Evolutionary conservation across 2,888 invertebrate species (phyloP).

Genomic region (Andrena chrysosceles): DNA sequence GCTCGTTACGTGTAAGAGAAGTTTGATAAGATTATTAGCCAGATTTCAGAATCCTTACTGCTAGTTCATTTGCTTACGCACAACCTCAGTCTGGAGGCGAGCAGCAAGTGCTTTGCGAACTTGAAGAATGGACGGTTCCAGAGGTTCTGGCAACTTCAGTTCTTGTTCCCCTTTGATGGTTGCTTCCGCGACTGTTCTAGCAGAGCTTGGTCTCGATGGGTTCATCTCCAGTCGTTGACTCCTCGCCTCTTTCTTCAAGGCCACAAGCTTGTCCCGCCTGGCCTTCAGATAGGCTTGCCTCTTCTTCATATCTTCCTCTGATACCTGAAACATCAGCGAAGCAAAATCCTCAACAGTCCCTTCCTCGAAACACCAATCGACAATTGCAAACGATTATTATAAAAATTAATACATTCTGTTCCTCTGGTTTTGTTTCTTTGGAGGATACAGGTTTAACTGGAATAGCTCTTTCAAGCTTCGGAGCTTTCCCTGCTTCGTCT

Average conservation of each 20-base stretch:
- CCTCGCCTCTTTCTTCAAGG: constrained; percentile 94
- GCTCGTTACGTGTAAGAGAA: not conserved
- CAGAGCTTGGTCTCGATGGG: constrained; percentile 82
- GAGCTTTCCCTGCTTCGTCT: constrained; percentile 5
- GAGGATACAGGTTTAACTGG: constrained; percentile 58
- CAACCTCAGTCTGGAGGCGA: constrained; percentile 94
- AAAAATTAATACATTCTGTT: constrained; percentile 68
- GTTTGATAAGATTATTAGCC: not conserved
- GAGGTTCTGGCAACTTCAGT: constrained; percentile 72
- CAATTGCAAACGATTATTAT: not conserved
- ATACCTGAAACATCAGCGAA: constrained; percentile 53
- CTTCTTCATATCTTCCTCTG: constrained; percentile 89
- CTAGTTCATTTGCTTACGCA: constrained; percentile 85
- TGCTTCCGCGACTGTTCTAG: constrained; percentile 80
- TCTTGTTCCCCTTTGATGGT: constrained; percentile 80
- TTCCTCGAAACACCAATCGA: not conserved
- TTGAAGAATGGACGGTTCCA: constrained; percentile 88
- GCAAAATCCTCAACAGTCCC: not conserved
- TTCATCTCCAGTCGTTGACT: constrained; percentile 91
- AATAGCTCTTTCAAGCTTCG: constrained; percentile 28
- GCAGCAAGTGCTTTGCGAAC: constrained; percentile 94
- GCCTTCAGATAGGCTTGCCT: constrained; percentile 94
- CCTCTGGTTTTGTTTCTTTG: constrained; percentile 68
- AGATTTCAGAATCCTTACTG: not conserved
- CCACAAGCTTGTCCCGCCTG: constrained; percentile 96